Base-by-base conservation (phyloP, 2,888 invertebrate genomes). In the Limnephilus marmoratus region DNA sequence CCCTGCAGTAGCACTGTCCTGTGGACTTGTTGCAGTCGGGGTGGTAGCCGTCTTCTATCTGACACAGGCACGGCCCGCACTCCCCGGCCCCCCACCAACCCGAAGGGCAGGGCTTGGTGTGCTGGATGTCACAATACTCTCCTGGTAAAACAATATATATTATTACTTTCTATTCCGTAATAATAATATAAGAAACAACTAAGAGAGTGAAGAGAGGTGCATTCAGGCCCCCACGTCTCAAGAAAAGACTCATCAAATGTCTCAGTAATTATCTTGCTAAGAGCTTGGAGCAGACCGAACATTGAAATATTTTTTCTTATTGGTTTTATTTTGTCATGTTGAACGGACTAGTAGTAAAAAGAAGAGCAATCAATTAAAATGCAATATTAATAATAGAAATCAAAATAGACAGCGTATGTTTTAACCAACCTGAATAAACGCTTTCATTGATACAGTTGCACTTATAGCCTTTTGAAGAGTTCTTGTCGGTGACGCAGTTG, bases 21-120 rank as follows among this genome's bases (percentile, higher is more conserved):
- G 98, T 98, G 24, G 97, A 97, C 94, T 98, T 98, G 95, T 99
- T 97, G 95, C 99, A 99, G 94, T 98, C 98, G 0, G 99, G 98
- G 95, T 99, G 98, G 95, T 98, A 98, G 0, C 99, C 99, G 91
- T 97, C 97, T 29, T 97, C 96, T 0, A 97, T 96, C 94, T 98
- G 97, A 95, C 99, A 99, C 93, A 97, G 97, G 94, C 99, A 99
- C 0, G 99, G 99, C 0, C 99, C 99, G 95, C 99, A 99, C 9
- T 98, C 98, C 0, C 98, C 98, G 94, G 97, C 97, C 0, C 99
- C 99, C 99, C 99, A 99, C 99, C 99, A 99, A 31, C 98, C 98
- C 0, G 98, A 97, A 0, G 99, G 99, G 94, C 99, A 99, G 0
- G 97, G 97, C 93, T 97, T 97, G 9, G 97, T 96, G 0, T 97